Percentiles rank a stretch among this genome's conserved stretches.
Evolutionary conservation across 1,140 invertebrate genomes (phyloP).

Genomic region (Drosophila leontia): DNA sequence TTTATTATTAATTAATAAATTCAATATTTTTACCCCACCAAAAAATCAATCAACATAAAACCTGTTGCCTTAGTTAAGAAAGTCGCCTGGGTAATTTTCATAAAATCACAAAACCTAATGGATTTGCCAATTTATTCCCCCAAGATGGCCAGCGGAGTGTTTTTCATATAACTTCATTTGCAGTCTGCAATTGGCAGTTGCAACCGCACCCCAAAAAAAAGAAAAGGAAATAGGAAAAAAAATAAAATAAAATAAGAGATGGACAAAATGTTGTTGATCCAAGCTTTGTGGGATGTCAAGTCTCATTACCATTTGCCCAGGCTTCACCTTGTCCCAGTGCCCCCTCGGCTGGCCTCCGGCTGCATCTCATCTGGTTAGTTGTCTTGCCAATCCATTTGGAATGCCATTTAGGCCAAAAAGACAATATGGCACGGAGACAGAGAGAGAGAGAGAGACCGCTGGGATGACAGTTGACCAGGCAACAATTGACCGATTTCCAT

Average conservation of each 20-base stretch:
- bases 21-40: background rate
- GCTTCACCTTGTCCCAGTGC: constrained; percentile 38
- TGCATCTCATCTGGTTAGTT: constrained; percentile 18
- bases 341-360: constrained; percentile 10
- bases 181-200: constrained; percentile 10
- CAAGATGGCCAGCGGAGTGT: constrained; percentile 9
- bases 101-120: constrained; percentile 28
- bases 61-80: constrained; percentile 16
- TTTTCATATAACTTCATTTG: constrained; percentile 29
- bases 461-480: constrained; percentile 69
- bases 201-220: background rate
- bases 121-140: constrained; percentile 27
- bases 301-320: constrained; percentile 38
- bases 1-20: background rate
- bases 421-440: constrained; percentile 61
- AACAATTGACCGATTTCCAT: constrained; percentile 80
- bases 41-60: constrained; percentile 11
- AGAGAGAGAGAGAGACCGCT: constrained; percentile 12
- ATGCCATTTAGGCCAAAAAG: constrained; percentile 73
- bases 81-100: constrained; percentile 29
- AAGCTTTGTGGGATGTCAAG: constrained; percentile 26
- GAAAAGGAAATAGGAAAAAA: background rate
- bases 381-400: constrained; percentile 52
- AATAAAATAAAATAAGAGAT: background rate
- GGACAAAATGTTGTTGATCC: constrained; percentile 22